A percentile compares a stretch with the other conserved stretches of the same genome.
phyloP scores from a whole-genome alignment of 2,113 vertebrate genomes.

The Montifringilla adamsi region DNA sequence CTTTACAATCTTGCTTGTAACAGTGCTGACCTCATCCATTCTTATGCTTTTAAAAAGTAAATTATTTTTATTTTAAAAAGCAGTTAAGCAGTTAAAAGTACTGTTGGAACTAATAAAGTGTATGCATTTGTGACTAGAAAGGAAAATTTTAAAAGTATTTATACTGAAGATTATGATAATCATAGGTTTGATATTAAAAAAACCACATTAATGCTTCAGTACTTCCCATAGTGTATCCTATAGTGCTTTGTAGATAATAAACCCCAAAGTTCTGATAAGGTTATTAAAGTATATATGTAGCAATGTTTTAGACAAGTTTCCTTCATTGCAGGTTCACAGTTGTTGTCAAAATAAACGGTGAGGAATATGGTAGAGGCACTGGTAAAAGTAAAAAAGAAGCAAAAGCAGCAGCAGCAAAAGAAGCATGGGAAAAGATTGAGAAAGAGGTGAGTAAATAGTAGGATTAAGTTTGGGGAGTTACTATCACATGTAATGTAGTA shows the following conservation, averaged over 20 bases:
- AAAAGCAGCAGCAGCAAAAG: constrained; percentile 60
- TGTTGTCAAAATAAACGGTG: not conserved
- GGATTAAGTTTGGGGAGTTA: not conserved
- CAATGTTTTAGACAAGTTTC: not conserved
- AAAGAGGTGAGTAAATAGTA: constrained; percentile 6
- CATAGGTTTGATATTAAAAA: not conserved
- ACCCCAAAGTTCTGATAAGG: not conserved
- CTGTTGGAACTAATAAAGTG: not conserved
- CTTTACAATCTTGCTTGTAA: not conserved
- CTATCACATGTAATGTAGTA: not conserved
- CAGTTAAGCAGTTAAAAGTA: not conserved
- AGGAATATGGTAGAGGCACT: constrained; percentile 10
- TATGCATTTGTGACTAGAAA: not conserved
- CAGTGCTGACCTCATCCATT: not conserved
- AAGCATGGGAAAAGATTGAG: not conserved
- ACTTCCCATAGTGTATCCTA: not conserved
- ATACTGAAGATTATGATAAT: not conserved
- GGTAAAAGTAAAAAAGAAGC: constrained; percentile 71
- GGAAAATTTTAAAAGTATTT: not conserved
- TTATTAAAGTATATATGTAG: not conserved
- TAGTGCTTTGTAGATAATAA: not conserved
- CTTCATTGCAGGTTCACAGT: constrained; percentile 69
- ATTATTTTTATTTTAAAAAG: not conserved
- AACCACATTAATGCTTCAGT: not conserved
- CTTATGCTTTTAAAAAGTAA: not conserved